Base-by-base conservation (phyloP, 2,888 invertebrate species). In the Lasioglossum villosulum region DNA sequence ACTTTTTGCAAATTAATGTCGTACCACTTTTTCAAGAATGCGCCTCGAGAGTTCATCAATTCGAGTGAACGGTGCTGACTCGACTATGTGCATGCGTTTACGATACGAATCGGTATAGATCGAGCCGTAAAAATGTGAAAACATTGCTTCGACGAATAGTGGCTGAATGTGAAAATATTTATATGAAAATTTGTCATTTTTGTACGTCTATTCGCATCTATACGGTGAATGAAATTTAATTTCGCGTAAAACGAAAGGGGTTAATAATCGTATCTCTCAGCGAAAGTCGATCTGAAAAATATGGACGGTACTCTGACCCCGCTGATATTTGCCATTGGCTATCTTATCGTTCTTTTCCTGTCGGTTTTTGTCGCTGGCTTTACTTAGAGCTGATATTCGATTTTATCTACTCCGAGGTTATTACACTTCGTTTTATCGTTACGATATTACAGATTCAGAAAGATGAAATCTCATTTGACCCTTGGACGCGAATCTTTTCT, bases 311-410 rank as follows among this genome's bases (percentile, higher is more conserved):
- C 52, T 30, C 6, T 16, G 42, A 74, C 30, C 48, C 52, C 42
- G 73, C 78, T 78, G 74, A 77, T 68, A 37, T 45, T 68, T 23
- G 74, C 56, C 59, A 30, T 45, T 66, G 30, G 19, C 37, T 78
- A 78, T 82, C 82, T 78, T 82, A 82, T 82, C 82, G 4, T 16
- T 59, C 12, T 37, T 73, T 72, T 68, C 4, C 66, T 8, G 23
- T 56, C n/a, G 16, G 37, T 74, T 82, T 74, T 59, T 56, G 8
- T 27, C 14, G 30, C 27, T 23, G 14, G 34, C n/a, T 74, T 23
- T 72, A n/a, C 56, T 52, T 23, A 12, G 30, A 72, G 52, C 39
- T 39, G 75, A 63, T 75, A 52, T 37, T 63, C 30, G 19, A 52
- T 63, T 79, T 82, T 71, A 75, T 39, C 52, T 37, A 2, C n/a